Evolutionary conservation across 2,797 vertebrate species (phyloP).

Genomic region (Sebastolobus altivelis): DNA sequence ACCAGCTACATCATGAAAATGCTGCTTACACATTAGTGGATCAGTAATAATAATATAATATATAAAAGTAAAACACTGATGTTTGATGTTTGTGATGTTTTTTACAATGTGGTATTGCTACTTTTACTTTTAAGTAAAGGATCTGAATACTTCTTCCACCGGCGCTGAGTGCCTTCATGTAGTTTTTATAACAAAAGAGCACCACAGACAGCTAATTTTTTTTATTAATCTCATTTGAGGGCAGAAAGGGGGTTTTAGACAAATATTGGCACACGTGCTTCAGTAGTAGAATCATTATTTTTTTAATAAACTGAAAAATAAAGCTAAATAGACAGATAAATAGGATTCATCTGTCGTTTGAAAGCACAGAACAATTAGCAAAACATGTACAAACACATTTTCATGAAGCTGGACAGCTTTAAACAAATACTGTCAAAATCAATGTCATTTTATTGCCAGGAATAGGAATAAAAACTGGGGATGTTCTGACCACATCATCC

Average conservation of each 20-base stretch:
- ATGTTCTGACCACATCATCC: neutral
- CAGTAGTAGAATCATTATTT: neutral
- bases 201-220: neutral
- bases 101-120: neutral
- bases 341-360: neutral
- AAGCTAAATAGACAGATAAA: neutral
- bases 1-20: neutral
- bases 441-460: neutral
- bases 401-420: neutral
- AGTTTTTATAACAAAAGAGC: neutral
- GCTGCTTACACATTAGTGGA: neutral
- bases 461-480: neutral
- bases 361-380: neutral
- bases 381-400: neutral
- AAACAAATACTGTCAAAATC: conserved; percentile 7
- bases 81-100: neutral
- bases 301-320: neutral
- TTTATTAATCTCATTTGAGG: neutral
- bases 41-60: neutral
- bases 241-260: neutral
- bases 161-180: neutral
- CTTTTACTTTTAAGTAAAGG: neutral
- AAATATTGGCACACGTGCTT: neutral
- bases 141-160: neutral
- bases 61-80: neutral